phyloP scores from a whole-genome alignment of 2,888 invertebrate species.

The Adineta ricciae region DNA sequence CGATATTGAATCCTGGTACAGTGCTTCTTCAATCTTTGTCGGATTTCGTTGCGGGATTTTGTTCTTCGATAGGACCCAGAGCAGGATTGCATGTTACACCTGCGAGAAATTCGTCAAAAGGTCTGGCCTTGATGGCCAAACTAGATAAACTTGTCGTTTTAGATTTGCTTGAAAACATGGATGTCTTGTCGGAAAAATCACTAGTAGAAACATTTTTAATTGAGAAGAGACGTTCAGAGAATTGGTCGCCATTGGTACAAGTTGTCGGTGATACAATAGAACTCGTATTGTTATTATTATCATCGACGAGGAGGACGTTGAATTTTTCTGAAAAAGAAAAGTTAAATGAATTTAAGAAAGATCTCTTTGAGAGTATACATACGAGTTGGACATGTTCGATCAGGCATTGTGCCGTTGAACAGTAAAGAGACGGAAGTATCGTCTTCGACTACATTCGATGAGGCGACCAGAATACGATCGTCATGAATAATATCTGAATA shows the following conservation, averaged over 20 bases:
- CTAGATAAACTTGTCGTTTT: background rate
- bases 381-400: background rate
- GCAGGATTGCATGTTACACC: background rate
- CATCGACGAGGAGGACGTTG: background rate
- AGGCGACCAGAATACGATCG: background rate
- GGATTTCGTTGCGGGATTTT: background rate
- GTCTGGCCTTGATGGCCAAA: background rate
- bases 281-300: background rate
- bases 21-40: background rate
- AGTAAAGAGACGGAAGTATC: background rate
- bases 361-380: background rate
- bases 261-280: background rate
- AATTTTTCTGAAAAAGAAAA: background rate
- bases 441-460: background rate
- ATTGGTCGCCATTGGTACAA: background rate
- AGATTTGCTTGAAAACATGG: background rate
- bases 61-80: background rate
- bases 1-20: too few relatives aligned
- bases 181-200: background rate
- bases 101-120: background rate
- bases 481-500: background rate
- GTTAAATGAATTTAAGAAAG: background rate
- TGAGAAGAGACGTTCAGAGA: background rate
- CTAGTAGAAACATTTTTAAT: background rate
- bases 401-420: background rate